Evolutionary conservation across 2,113 vertebrate species (phyloP).

Genomic region (Butastur rufipennis): DNA sequence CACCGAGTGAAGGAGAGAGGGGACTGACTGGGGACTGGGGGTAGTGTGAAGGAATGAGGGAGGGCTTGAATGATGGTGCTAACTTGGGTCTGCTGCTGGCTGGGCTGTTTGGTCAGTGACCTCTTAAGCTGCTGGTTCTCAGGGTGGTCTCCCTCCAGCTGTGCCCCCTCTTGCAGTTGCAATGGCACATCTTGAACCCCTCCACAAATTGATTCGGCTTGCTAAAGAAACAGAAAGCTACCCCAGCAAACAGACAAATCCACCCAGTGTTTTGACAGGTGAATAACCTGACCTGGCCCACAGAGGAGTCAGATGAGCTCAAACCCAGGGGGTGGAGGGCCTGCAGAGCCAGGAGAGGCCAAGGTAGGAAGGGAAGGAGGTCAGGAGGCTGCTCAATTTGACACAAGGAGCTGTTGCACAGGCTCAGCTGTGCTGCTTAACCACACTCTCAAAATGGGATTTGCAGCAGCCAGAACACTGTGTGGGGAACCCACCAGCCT

Average conservation of each 20-base stretch:
- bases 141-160: not conserved
- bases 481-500: not conserved
- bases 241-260: not conserved
- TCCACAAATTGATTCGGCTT: not conserved
- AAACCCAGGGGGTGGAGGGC: fast-evolving
- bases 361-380: not conserved
- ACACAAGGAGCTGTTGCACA: not conserved
- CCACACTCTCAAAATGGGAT: not conserved
- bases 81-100: not conserved
- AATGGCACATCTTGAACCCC: not conserved
- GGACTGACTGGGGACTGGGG: fast-evolving
- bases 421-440: not conserved
- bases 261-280: not conserved
- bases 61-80: not conserved
- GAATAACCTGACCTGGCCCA: not conserved
- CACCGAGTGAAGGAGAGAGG: not conserved
- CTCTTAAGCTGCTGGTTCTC: not conserved
- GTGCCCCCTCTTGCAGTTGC: not conserved
- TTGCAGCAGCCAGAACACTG: not conserved
- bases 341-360: not conserved
- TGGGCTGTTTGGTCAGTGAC: not conserved
- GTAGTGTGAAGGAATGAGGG: not conserved
- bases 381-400: not conserved
- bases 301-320: not conserved
- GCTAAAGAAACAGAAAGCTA: not conserved